Percentiles rank a stretch among this genome's conserved stretches.
Evolutionary conservation across 2,797 vertebrate species (phyloP).

Genomic region (Chrosomus eos): DNA sequence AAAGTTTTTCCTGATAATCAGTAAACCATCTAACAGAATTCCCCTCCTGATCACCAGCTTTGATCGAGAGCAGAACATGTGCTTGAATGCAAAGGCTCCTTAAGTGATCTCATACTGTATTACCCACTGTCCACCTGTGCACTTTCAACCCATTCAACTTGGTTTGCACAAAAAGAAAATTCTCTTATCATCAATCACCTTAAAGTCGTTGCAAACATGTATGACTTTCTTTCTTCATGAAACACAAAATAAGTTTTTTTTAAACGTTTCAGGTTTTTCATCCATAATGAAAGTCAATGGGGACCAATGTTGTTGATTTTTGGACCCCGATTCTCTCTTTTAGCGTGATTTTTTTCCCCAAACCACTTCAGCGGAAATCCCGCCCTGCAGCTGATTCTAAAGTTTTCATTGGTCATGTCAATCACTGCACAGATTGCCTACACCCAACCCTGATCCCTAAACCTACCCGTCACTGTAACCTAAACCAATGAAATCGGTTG

Average conservation of each 20-base stretch:
- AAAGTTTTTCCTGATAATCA: constrained; percentile 31
- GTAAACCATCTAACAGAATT: constrained; percentile 36
- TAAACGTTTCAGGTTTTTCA: background rate
- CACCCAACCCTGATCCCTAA: too few relatives aligned
- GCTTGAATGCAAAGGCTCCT: constrained; percentile 1
- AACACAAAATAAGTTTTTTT: too few relatives aligned
- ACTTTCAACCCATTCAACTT: constrained; percentile 7
- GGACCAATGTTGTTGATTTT: background rate
- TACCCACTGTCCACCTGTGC: background rate
- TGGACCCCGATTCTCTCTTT: background rate
- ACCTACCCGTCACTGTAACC: too few relatives aligned
- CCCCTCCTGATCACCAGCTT: constrained; percentile 28
- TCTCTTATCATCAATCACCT: background rate
- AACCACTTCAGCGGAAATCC: too few relatives aligned
- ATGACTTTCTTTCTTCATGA: background rate
- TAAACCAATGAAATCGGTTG: too few relatives aligned
- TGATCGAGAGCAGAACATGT: constrained; percentile 20
- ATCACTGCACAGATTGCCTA: too few relatives aligned
- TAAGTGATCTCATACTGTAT: background rate
- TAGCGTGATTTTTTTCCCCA: too few relatives aligned
- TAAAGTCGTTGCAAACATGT: background rate
- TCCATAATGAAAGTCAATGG: background rate
- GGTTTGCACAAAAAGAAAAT: background rate
- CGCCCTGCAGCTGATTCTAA: too few relatives aligned
- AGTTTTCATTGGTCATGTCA: too few relatives aligned